Percentiles rank a stretch among this genome's conserved stretches.
Evolutionary conservation across 2,888 invertebrate genomes (phyloP).

Genomic region (Gerris lacustris): DNA sequence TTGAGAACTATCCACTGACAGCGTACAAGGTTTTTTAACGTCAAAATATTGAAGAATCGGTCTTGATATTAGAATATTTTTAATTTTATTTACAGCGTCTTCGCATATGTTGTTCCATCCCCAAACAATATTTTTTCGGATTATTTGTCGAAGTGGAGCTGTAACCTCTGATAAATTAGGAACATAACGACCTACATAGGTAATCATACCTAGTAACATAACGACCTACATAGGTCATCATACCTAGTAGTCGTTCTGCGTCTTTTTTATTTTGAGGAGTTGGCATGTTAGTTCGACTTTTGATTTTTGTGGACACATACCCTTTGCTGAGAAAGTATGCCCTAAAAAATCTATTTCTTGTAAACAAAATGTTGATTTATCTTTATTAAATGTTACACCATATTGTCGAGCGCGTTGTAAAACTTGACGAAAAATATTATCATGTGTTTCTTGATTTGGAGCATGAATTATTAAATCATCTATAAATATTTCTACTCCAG

Average conservation of each 20-base stretch:
- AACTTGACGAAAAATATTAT: neutral
- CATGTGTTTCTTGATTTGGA: neutral
- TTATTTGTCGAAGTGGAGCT: neutral
- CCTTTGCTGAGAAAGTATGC: neutral
- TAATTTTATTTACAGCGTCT: neutral
- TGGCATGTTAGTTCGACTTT: neutral
- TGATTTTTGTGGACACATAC: neutral
- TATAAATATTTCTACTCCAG: neutral
- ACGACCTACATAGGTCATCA: too few relatives aligned
- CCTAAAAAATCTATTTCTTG: neutral
- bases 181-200: neutral
- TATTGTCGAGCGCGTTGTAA: neutral
- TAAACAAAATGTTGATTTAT: neutral
- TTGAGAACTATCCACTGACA: conserved; percentile 27
- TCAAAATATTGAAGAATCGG: conserved; percentile 24
- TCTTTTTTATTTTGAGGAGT: neutral
- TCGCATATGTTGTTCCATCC: neutral
- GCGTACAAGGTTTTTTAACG: conserved; percentile 27
- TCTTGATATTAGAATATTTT: neutral
- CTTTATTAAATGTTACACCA: neutral
- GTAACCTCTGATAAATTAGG: neutral
- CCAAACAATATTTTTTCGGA: neutral
- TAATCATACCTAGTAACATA: neutral
- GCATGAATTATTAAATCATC: neutral
- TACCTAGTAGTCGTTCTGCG: neutral